These are phyloP conservation scores for Entelurus aequoreus DNA, from an alignment of 2,113 vertebrate species.

Conservation along the genomic window DNA sequence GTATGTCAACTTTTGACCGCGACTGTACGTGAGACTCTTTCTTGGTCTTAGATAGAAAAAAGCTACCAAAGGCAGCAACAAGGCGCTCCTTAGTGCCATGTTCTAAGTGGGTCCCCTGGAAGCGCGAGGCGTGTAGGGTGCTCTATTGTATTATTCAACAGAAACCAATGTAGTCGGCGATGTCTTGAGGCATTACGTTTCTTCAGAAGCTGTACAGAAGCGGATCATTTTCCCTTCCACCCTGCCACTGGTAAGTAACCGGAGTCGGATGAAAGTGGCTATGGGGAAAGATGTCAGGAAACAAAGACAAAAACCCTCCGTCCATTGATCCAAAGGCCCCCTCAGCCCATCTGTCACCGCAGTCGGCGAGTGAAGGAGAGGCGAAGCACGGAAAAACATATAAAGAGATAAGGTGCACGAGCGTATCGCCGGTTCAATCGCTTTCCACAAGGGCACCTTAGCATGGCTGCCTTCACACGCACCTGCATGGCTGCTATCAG, in stretches of 20 bases:
- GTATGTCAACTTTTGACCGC: no score
- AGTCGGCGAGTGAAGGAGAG: conserved; percentile 25
- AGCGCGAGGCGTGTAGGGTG: conserved; percentile 46
- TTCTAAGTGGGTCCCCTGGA: conserved; percentile 53
- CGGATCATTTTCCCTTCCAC: conserved; percentile 45
- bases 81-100: conserved; percentile 49
- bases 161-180: conserved; percentile 64
- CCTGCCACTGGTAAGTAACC: conserved; percentile 58
- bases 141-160: conserved; percentile 71
- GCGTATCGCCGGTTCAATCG: conserved; percentile 28
- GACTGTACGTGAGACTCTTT: neutral
- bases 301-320: conserved; percentile 62
- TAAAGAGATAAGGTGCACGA: conserved; percentile 39
- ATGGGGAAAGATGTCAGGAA: conserved; percentile 62
- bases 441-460: conserved; percentile 61
- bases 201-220: conserved; percentile 58
- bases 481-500: conserved; percentile 36
- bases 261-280: conserved; percentile 55
- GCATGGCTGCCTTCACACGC: conserved; percentile 45
- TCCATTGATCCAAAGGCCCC: conserved; percentile 46
- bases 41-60: conserved; percentile 23
- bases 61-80: conserved; percentile 33
- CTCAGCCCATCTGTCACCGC: conserved; percentile 55
- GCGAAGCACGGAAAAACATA: conserved; percentile 58
- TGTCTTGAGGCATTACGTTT: conserved; percentile 67